phyloP scores from a whole-genome alignment of 1,140 invertebrate genomes.

The Nebria ingens region DNA sequence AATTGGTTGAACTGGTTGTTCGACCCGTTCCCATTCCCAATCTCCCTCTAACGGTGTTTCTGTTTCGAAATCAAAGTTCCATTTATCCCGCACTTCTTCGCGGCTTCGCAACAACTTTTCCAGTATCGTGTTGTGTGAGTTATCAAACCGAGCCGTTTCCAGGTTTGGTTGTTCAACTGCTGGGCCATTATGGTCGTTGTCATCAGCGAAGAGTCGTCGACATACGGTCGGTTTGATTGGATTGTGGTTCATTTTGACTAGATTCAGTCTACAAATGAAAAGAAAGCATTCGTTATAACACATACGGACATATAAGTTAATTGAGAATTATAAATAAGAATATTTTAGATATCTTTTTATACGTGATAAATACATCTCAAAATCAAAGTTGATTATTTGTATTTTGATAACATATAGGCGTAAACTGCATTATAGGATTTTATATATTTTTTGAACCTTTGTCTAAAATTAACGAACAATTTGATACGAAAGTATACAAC shows the following conservation, averaged over 20 bases:
- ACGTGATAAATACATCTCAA: no score
- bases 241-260: neutral
- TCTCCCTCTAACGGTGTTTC: slow-evolving; percentile 26
- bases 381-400: no score
- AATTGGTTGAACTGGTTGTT: neutral
- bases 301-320: no score
- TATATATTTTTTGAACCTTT: no score
- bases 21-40: slow-evolving; percentile 25
- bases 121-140: neutral
- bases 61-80: slow-evolving; percentile 29
- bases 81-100: slow-evolving; percentile 18
- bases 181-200: neutral
- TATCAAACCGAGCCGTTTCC: neutral
- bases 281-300: no score
- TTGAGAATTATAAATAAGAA: no score
- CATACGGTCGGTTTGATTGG: neutral
- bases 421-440: no score
- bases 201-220: neutral
- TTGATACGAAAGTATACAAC: no score
- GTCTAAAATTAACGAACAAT: no score
- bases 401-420: no score
- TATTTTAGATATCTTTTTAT: no score
- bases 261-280: neutral
- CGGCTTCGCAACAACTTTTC: neutral
- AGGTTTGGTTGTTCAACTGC: neutral